Base-by-base conservation (phyloP, 2,888 invertebrate species). In the Apotomis turbidana region DNA sequence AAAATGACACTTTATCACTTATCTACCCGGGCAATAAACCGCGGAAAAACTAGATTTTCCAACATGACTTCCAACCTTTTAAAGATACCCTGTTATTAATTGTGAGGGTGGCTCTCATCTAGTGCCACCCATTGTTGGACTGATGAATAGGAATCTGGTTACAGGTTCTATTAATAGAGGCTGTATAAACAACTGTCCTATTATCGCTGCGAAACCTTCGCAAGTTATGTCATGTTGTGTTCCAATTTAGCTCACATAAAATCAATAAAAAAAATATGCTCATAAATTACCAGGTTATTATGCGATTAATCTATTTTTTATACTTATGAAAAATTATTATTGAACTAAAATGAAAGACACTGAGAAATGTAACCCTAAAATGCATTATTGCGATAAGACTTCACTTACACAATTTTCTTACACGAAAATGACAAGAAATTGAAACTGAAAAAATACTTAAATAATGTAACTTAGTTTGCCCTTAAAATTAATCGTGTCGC, bases 81-180 rank as follows among this genome's bases (percentile, higher is more conserved):
- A 44, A 13, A 44, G 4, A 6, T 13, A n/a, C n/a, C 41, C 8
- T 41, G 6, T 8, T 59, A 41, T 58, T 41, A 8, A 10, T 13
- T 59, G 59, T 4, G 8, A 59, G 59, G 15, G 41, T 15, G 6
- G n/a, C 5, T 9, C 27, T 38, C 36, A 49, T n/a, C 49, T 51
- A 36, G 51, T 1, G 27, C 5, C 44, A 15, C 36, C n/a, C 51
- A 51, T 51, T 62, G 62, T 62, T 51, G 27, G 36, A 38, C 6
- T n/a, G 27, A 62, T 51, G 51, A 62, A 62, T 9, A 38, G 51
- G 36, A 36, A 51, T 62, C 62, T 13, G 51, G 51, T 62, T 51
- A 62, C 62, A 36, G 10, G 6, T 36, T 51, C 36, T 5, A 51
- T 61, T 27, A 51, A 15, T 36, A n/a, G 15, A 27, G 44, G 46